A percentile compares a stretch with the other conserved stretches of the same genome.
phyloP scores from a whole-genome alignment of 2,113 vertebrate species.

The Colinus virginianus region DNA sequence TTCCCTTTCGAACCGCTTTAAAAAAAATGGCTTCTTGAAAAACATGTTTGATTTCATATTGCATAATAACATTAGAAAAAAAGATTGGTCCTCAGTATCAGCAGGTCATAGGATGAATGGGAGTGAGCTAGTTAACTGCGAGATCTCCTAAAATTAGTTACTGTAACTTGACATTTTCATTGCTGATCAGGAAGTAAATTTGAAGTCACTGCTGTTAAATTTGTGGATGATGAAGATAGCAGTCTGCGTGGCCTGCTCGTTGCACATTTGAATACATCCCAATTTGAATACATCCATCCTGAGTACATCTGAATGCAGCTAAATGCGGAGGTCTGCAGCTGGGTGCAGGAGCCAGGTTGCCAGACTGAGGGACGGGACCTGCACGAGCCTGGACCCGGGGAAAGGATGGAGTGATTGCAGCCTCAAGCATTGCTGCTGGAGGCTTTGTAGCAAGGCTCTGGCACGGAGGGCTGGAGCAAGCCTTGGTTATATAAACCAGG shows the following conservation, averaged over 20 bases:
- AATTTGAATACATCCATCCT: not conserved
- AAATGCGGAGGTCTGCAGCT: not conserved
- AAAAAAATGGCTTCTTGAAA: constrained; percentile 52
- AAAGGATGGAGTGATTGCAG: not conserved
- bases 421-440: not conserved
- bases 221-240: constrained; percentile 54
- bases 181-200: constrained; percentile 63
- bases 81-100: not conserved
- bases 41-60: constrained; percentile 21
- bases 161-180: constrained; percentile 61
- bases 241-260: not conserved
- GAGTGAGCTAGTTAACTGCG: constrained; percentile 17
- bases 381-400: rapidly evolving
- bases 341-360: not conserved
- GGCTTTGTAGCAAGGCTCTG: not conserved
- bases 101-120: not conserved
- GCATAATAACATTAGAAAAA: not conserved
- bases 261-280: constrained; percentile 1
- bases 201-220: constrained; percentile 62
- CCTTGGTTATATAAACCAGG: constrained; percentile 15
- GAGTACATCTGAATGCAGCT: not conserved
- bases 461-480: not conserved
- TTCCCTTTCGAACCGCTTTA: constrained; percentile 30
- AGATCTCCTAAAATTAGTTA: constrained; percentile 60
- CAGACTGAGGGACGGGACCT: not conserved